These are phyloP conservation scores for Sebastes oblongus DNA, from an alignment of 2,797 vertebrate species.

Conservation along the genomic window DNA sequence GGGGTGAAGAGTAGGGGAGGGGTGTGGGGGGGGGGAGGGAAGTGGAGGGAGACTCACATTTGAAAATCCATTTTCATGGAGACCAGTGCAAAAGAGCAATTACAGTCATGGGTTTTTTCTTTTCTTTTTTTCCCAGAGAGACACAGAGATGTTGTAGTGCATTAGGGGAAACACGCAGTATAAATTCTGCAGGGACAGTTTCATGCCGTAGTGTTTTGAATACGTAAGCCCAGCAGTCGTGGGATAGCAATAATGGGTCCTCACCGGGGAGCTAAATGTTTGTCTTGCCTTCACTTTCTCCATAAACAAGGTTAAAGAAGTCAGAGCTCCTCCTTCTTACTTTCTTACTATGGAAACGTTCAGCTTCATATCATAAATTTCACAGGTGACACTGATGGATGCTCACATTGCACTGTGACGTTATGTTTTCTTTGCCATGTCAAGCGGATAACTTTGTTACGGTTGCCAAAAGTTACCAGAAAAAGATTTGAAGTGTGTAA, in stretches of 20 bases:
- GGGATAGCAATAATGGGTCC: constrained; percentile 35
- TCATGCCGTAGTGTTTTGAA: constrained; percentile 52
- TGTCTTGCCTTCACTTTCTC: constrained; percentile 34
- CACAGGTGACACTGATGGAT: constrained; percentile 47
- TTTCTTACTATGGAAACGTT: constrained; percentile 10
- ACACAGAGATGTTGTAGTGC: constrained; percentile 51
- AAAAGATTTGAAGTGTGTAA: constrained; percentile 51
- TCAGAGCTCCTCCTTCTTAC: constrained; percentile 11
- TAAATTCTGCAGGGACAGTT: constrained; percentile 56
- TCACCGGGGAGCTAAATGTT: constrained; percentile 42
- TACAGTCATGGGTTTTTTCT: constrained; percentile 60
- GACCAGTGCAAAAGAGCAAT: constrained; percentile 77
- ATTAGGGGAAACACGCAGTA: constrained; percentile 61
- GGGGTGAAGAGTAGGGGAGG: constrained; percentile 13
- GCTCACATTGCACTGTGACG: constrained; percentile 19
- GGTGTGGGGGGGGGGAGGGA: not conserved
- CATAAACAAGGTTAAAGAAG: constrained; percentile 46
- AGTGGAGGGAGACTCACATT: constrained; percentile 65
- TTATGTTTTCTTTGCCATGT: not conserved
- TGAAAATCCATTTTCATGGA: constrained; percentile 81
- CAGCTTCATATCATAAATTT: constrained; percentile 25
- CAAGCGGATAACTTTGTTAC: constrained; percentile 35
- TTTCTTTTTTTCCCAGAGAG: constrained; percentile 32
- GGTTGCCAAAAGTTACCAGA: constrained; percentile 44
- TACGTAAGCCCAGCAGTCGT: constrained; percentile 38